phyloP scores from a whole-genome alignment of 1,140 invertebrate species.

The Solenopsis fugax region DNA sequence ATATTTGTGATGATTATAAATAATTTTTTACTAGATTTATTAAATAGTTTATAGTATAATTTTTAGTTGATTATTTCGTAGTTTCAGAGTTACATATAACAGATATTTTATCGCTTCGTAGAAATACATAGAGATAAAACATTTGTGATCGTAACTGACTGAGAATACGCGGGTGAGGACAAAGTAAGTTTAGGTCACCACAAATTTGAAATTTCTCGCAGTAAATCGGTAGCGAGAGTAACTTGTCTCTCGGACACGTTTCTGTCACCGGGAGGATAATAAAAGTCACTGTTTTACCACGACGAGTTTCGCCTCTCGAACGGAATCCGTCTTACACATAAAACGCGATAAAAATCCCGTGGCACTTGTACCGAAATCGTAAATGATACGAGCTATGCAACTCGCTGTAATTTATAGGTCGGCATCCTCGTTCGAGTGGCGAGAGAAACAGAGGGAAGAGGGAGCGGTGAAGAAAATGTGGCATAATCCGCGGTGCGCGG shows the following conservation, averaged over 20 bases:
- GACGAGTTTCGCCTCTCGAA: not conserved
- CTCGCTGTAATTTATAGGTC: conserved; percentile 26
- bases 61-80: not conserved
- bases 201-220: conserved; percentile 22
- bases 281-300: conserved; percentile 20
- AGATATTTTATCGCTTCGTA: conserved; percentile 2
- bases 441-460: not conserved
- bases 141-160: not conserved
- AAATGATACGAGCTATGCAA: conserved; percentile 36
- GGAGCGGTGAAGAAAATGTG: conserved; percentile 12
- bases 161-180: not conserved
- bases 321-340: conserved; percentile 36
- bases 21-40: not conserved
- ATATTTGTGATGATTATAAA: not conserved
- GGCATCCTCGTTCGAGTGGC: not conserved
- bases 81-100: not conserved
- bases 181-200: not conserved
- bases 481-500: conserved; percentile 18
- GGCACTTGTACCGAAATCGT: conserved; percentile 30
- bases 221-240: conserved; percentile 19
- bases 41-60: not conserved
- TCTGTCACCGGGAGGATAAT: conserved; percentile 10
- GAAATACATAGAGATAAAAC: not conserved
- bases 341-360: conserved; percentile 35
- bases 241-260: not conserved